Conservation (phyloP, 2,888 invertebrate genomes). For the Polietes domitor region DNA sequence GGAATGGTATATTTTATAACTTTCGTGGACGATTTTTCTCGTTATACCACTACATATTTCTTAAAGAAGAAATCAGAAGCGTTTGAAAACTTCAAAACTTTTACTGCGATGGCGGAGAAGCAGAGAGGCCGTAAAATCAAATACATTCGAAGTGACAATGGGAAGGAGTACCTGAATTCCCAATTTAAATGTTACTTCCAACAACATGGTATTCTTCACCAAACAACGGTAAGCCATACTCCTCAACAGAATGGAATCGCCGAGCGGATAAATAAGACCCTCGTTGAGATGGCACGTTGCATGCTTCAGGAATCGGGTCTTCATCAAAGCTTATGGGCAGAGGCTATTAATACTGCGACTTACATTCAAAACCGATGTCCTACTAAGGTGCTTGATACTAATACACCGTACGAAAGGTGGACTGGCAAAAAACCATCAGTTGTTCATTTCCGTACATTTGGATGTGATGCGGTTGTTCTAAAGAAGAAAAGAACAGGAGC, state of each 20-base stretch:
- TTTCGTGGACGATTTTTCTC: conserved; percentile 47
- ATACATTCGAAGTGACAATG: too few relatives aligned
- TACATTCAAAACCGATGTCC: background rate
- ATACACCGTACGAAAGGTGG: background rate
- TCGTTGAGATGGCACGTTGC: background rate
- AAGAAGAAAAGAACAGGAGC: background rate
- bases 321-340: background rate
- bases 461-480: background rate
- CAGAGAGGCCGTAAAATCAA: too few relatives aligned
- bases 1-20: conserved; percentile 44
- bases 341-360: background rate
- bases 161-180: too few relatives aligned
- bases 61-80: background rate
- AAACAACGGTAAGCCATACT: conserved; percentile 61
- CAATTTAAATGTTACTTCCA: conserved; percentile 15
- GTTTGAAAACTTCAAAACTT: conserved; percentile 30
- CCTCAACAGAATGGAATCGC: conserved; percentile 67
- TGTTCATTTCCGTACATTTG: background rate
- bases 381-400: background rate
- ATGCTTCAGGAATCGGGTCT: conserved; percentile 30
- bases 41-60: conserved; percentile 53
- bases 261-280: background rate
- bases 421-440: background rate
- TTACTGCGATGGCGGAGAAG: conserved; percentile 48
- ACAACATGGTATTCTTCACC: conserved; percentile 49